These are phyloP conservation scores for Pecten maximus DNA, from an alignment of 2,888 invertebrate genomes.

Conservation along the genomic window DNA sequence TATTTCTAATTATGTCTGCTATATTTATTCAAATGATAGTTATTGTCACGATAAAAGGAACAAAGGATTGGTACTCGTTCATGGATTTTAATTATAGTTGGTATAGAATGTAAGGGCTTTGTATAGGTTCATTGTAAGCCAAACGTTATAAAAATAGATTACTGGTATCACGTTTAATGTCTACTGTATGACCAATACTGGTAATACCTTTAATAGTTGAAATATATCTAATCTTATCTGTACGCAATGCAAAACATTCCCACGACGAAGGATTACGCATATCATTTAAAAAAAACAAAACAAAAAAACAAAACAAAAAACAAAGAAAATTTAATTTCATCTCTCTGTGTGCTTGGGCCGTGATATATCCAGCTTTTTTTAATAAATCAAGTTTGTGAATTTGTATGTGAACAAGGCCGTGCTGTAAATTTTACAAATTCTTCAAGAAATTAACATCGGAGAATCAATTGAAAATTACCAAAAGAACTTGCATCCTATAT, in stretches of 20 bases:
- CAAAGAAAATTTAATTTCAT: too few relatives aligned
- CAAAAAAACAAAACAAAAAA: too few relatives aligned
- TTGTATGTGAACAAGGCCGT: too few relatives aligned
- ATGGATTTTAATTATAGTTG: background rate
- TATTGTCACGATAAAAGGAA: background rate
- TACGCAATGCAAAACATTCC: background rate
- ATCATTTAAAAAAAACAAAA: too few relatives aligned
- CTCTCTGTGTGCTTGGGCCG: too few relatives aligned
- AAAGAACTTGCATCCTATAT: too few relatives aligned
- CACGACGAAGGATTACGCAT: background rate
- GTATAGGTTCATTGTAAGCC: background rate
- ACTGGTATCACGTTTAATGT: background rate
- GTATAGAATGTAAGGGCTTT: background rate
- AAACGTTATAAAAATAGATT: conserved; percentile 4
- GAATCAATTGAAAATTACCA: too few relatives aligned
- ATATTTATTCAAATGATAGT: background rate
- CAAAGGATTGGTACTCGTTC: background rate
- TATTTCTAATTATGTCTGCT: background rate
- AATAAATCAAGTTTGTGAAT: too few relatives aligned
- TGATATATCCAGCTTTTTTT: too few relatives aligned
- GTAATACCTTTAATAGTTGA: background rate
- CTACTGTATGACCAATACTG: background rate
- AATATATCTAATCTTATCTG: background rate
- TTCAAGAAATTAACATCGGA: too few relatives aligned
- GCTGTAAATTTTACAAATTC: too few relatives aligned